Conservation (phyloP, 2,113 vertebrate species). For the Irena cyanogastra region DNA sequence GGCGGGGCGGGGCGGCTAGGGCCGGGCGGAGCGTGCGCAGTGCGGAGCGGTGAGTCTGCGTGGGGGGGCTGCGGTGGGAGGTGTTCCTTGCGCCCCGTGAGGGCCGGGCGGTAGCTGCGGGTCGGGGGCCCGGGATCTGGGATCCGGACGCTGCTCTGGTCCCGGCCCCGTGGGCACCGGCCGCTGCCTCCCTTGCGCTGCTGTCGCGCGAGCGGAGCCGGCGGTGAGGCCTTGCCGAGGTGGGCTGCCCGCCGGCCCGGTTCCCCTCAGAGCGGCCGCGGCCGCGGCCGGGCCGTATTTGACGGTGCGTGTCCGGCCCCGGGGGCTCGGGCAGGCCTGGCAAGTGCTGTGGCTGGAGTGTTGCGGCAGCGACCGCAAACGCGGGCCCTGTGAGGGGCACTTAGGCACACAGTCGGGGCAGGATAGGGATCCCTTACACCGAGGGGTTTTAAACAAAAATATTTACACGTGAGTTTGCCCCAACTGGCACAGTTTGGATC, state of each 20-base stretch:
- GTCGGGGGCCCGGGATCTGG: accelerated
- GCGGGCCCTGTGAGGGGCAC: accelerated
- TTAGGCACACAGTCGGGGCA: accelerated
- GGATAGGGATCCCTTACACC: accelerated
- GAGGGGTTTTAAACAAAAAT: accelerated
- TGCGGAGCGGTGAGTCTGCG: not conserved
- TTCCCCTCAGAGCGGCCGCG: not conserved
- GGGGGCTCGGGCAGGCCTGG: not conserved
- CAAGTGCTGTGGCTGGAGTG: no score
- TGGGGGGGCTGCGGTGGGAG: not conserved
- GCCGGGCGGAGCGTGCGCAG: not conserved
- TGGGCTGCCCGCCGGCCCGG: not conserved
- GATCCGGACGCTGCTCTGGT: accelerated
- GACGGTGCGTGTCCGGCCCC: not conserved
- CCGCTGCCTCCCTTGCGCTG: accelerated
- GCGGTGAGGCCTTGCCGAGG: not conserved
- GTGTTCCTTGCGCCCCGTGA: accelerated
- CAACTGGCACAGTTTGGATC: accelerated
- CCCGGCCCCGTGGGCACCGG: no score
- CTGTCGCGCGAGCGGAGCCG: not conserved
- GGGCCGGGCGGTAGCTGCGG: accelerated
- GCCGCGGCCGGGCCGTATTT: not conserved
- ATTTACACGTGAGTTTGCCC: not conserved
- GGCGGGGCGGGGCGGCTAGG: no score
- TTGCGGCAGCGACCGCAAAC: accelerated